phyloP scores from a whole-genome alignment of 2,888 invertebrate species.

The Drosophila bunnanda region DNA sequence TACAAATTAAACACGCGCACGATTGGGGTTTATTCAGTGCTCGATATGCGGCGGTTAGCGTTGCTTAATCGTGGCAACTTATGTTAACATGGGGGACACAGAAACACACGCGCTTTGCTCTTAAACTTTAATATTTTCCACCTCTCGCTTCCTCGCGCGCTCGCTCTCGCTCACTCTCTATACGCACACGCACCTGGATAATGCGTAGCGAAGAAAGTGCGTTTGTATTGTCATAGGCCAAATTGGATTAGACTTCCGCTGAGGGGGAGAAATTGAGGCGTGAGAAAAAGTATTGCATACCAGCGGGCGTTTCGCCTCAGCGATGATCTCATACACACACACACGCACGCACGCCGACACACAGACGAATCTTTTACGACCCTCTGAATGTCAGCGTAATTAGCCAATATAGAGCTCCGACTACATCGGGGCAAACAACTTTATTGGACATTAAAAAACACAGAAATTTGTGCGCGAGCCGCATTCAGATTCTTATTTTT shows the following conservation, averaged over 20 bases:
- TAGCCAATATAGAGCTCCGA: slow-evolving; percentile 57
- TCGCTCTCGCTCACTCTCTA: slow-evolving; percentile 43
- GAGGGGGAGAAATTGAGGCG: slow-evolving; percentile 29
- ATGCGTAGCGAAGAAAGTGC: slow-evolving; percentile 74
- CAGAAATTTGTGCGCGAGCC: slow-evolving; percentile 2
- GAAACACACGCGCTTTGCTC: slow-evolving; percentile 49
- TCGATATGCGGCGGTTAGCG: slow-evolving; percentile 30
- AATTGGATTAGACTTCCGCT: slow-evolving; percentile 57
- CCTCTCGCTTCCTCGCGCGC: slow-evolving; percentile 17
- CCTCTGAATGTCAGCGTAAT: slow-evolving; percentile 47
- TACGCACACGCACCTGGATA: slow-evolving; percentile 72
- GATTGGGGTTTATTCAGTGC: slow-evolving; percentile 30
- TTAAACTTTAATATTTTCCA: slow-evolving; percentile 21
- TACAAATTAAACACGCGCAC: slow-evolving; percentile 67
- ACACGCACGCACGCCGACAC: slow-evolving; percentile 23
- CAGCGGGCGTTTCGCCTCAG: slow-evolving; percentile 58
- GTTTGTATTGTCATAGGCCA: slow-evolving; percentile 69
- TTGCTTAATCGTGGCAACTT: slow-evolving; percentile 58
- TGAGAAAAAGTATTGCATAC: slow-evolving; percentile 69
- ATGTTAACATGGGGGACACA: slow-evolving; percentile 52
- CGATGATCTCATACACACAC: slow-evolving; percentile 72
- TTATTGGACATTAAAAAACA: slow-evolving; percentile 45
- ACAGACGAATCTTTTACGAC: slow-evolving; percentile 9
- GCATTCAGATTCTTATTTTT: slow-evolving; percentile 40
- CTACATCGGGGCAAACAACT: slow-evolving; percentile 21